Evolutionary conservation across 2,888 invertebrate species (phyloP), one percentile per base, ranked within the genome.

Genomic region (Artemia sinica): DNA sequence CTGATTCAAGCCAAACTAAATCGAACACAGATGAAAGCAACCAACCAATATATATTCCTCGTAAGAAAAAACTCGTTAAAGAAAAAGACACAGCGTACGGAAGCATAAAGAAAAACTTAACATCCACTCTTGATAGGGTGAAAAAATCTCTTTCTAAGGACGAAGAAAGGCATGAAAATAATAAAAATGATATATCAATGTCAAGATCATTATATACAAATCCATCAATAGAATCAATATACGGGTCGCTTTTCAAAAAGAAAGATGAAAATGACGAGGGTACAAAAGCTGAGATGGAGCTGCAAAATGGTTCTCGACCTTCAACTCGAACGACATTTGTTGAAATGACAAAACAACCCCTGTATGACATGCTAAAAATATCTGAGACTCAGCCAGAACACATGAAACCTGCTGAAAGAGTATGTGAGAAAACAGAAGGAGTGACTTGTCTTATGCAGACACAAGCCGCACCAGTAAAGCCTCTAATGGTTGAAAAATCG

Each of bases 211-310:
- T 70, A 48, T 70, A 70, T 65, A 70, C 70, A 18, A 70, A 70
- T 18, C 70, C 70, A 6, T 70, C 70, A 9, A 70, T 70, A 66
- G 68, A 70, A 50, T 68, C 67, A 28, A 70, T 70, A 18, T 70
- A 70, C 68, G 63, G 68, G 13, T 70, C 70, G 13, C 52, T 70
- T 13, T 49, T 50, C 13, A 49, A 51, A n/a, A 51, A 50, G 41
- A 67, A 67, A 50, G 50, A 48, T 14, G 63, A 58, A 58, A 58
- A 28, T 9, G 63, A 58, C 10, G 63, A n/a, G 8, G 63, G 63
- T 18, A 58, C 10, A 9, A 28, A 18, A 28, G 63, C 14, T 18
- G 63, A 58, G 63, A n/a, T 58, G 1, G 63, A 18, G 63, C n/a
- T 10, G 63, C 28, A 18, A n/a, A 28, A n/a, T 18, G 28, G 10